Evolutionary conservation across 2,113 vertebrate species (phyloP).

Genomic region (Meles meles): DNA sequence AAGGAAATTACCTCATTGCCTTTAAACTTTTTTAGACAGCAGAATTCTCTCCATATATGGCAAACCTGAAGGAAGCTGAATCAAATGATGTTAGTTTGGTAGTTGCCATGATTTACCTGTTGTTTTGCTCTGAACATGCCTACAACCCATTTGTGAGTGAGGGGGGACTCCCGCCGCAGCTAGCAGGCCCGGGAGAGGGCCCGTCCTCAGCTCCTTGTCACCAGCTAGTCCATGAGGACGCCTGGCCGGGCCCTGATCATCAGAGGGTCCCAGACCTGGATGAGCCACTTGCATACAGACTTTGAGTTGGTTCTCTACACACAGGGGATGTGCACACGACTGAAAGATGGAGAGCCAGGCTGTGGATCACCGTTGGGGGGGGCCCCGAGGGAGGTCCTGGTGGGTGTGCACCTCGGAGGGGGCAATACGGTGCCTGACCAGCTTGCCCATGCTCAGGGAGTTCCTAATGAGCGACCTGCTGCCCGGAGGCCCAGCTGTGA

Average conservation of each 20-base stretch:
- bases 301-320: neutral
- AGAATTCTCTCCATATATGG: constrained; percentile 21
- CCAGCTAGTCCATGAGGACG: no score
- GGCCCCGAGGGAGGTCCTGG: neutral
- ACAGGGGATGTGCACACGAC: neutral
- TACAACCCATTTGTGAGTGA: neutral
- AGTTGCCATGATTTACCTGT: neutral
- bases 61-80: neutral
- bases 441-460: neutral
- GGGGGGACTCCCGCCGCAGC: fast-evolving
- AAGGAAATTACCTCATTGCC: constrained; percentile 52
- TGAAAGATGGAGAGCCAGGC: neutral
- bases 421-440: fast-evolving
- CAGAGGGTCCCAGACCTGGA: neutral
- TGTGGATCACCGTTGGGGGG: fast-evolving
- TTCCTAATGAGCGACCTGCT: fast-evolving
- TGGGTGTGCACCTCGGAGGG: fast-evolving
- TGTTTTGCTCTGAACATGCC: neutral
- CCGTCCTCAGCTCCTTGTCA: neutral
- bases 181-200: no score
- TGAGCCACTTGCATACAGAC: neutral
- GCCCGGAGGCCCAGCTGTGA: neutral
- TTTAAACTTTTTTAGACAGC: constrained; percentile 37
- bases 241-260: neutral
- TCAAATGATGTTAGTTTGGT: neutral